Conservation (phyloP, 53 echinoderm and acorn worm species). For the Temnopleurus reevesii region DNA sequence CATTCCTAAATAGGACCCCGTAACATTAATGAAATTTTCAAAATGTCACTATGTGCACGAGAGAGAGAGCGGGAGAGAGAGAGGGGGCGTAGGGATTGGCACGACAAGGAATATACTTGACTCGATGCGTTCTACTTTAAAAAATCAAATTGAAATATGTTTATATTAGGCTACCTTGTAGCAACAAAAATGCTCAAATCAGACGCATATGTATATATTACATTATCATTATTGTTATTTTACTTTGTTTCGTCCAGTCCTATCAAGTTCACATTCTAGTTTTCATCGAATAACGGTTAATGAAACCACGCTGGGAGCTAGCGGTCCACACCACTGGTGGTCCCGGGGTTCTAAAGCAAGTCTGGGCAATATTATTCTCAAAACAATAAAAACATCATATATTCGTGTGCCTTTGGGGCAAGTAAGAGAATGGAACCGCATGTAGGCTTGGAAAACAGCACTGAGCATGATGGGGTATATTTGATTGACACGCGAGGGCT, state of each 20-base stretch:
- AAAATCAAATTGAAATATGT: not conserved
- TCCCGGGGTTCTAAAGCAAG: not conserved
- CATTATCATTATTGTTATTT: not conserved
- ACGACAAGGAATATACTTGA: not conserved
- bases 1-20: too few species aligned
- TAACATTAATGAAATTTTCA: too few species aligned
- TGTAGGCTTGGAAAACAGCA: not conserved
- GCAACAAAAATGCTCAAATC: too few species aligned
- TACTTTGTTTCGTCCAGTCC: not conserved
- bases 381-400: not conserved
- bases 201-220: not conserved
- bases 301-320: not conserved
- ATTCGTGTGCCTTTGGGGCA: slow-evolving; percentile 35
- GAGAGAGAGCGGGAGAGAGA: too few species aligned
- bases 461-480: not conserved
- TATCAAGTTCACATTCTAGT: not conserved
- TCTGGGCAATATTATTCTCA: too few species aligned
- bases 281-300: not conserved
- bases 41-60: too few species aligned
- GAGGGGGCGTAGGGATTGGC: too few species aligned
- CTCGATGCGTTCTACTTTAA: not conserved
- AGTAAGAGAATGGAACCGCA: not conserved
- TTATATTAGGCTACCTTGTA: too few species aligned
- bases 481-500: not conserved
- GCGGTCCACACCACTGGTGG: slow-evolving; percentile 17